Percentiles rank a stretch among this genome's conserved stretches.
phyloP scores from a whole-genome alignment of 2,113 vertebrate genomes.

The Carollia perspicillata region DNA sequence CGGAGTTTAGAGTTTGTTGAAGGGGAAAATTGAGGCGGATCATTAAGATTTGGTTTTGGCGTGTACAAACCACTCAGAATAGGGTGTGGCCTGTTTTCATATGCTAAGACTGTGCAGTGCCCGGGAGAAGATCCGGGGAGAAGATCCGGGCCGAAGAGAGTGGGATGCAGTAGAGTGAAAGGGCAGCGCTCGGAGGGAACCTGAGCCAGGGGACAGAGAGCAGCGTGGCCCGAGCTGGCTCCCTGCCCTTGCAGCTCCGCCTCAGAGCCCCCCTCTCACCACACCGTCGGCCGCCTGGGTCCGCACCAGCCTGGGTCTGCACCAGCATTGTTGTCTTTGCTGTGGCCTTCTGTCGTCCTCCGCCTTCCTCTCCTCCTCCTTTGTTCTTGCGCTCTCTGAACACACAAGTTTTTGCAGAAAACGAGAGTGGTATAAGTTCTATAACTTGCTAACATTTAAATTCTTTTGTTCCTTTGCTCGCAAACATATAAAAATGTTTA shows the following conservation, averaged over 20 bases:
- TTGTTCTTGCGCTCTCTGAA: background rate
- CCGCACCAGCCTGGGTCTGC: background rate
- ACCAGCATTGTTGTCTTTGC: background rate
- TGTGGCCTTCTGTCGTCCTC: background rate
- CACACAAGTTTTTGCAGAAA: background rate
- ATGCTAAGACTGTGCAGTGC: background rate
- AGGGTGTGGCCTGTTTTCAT: background rate
- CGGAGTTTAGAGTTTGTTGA: background rate
- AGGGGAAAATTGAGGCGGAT: background rate
- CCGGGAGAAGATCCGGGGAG: background rate
- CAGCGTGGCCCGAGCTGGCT: background rate
- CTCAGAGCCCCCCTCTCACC: background rate
- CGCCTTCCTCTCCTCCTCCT: too few species aligned
- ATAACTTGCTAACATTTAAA: background rate
- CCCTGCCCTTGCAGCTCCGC: background rate
- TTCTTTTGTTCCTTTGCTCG: background rate
- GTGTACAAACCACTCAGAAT: background rate
- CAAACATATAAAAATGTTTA: background rate
- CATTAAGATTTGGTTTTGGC: background rate
- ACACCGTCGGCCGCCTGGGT: background rate
- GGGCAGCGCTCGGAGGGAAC: background rate
- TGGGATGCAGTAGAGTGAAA: background rate
- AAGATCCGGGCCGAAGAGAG: background rate
- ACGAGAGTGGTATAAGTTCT: background rate
- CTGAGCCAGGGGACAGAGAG: background rate